Base-by-base conservation (phyloP, 2,797 vertebrate species). In the Pseudochromis fuscus region DNA sequence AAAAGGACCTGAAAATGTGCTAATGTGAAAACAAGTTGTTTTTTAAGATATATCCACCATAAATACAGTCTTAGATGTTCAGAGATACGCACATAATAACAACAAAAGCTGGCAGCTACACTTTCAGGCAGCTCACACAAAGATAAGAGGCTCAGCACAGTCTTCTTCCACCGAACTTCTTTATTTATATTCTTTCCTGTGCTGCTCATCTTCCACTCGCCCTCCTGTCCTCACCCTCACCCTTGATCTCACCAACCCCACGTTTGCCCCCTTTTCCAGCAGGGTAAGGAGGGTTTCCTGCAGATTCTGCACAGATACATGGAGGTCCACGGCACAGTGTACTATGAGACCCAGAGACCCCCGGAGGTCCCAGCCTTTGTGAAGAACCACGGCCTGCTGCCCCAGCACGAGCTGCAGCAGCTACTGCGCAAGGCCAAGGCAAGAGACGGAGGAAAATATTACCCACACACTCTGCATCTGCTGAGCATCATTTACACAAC, bases 311-410 rank as follows among this genome's bases (percentile, higher is more conserved):
- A 96, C 89, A 96, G 92, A 68, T 96, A 98, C 93, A 98, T 99
- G 98, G 97, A 98, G 91, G 94, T 99, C 83, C 98, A 99, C 0
- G 97, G 97, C 70, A 99, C 98, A 0, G 98, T 99, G 73, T 98
- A 98, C 84, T 99, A 96, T 0, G 97, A 99, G 92, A 96, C 96
- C 2, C 97, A 98, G 89, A 92, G 97, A 65, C 97, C 97, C 0
- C 97, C 97, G 0, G 97, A 98, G 89, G 96, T 99, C 28, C 98
- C 98, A 0, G 95, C 96, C 0, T 99, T 97, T 0, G 97, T 99
- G 52, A 98, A 96, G 92, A 99, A 99, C 91, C 98, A 99, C 0
- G 98, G 98, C 23, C 92, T 99, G 66, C 83, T 99, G 79, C 96
- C 97, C 0, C 98, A 99, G 86, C 95, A 98, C 0, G 97, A 99